Conservation (phyloP, 2,797 vertebrate genomes). For the Valencia hispanica region DNA sequence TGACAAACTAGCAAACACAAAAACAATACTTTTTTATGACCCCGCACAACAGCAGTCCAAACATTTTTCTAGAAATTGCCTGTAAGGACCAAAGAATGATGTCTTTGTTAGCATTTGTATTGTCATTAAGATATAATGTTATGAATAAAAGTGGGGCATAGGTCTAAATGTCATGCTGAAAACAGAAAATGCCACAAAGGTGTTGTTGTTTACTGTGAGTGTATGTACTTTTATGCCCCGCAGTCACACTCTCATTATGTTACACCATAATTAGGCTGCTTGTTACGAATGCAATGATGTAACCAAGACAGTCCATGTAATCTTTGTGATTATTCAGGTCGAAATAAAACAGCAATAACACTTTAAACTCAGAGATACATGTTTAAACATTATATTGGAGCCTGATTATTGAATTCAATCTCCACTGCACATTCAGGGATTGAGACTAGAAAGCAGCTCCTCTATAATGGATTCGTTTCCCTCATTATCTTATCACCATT, state of each 20-base stretch:
- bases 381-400: constrained; percentile 56
- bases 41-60: not conserved
- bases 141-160: not conserved
- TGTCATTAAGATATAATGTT: not conserved
- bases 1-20: not conserved
- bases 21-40: not conserved
- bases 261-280: constrained; percentile 17
- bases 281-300: constrained; percentile 47
- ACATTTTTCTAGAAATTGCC: not conserved
- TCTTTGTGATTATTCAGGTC: constrained; percentile 28
- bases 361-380: constrained; percentile 32
- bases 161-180: not conserved
- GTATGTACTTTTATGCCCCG: constrained; percentile 13
- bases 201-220: constrained; percentile 13
- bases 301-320: constrained; percentile 33
- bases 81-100: not conserved
- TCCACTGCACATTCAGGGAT: constrained; percentile 52
- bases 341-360: constrained; percentile 31
- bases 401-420: constrained; percentile 54
- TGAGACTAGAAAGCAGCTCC: constrained; percentile 50
- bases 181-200: constrained; percentile 1
- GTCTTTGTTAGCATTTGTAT: not conserved
- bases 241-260: constrained; percentile 19
- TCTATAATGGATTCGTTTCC: constrained; percentile 75
- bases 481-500: constrained; percentile 80